Base-by-base conservation (phyloP, 2,797 vertebrate genomes). In the Falco berigora region DNA sequence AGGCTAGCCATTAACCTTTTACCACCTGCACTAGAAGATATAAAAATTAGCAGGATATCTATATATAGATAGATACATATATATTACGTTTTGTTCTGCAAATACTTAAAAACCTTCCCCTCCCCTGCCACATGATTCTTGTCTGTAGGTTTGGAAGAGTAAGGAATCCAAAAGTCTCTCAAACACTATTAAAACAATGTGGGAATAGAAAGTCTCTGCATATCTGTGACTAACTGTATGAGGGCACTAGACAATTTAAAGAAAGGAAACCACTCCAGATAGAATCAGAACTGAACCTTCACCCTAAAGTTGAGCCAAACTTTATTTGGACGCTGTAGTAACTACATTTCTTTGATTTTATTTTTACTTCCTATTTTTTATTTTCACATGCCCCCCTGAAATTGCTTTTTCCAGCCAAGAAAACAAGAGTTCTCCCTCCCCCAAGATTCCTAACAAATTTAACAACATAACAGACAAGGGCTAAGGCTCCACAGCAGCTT, bases 241-340 rank as follows among this genome's bases (percentile, higher is more conserved):
- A 88, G 38, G 13, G 30, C 53, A 79, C 30, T 20, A 50, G 40
- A 85, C 38, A 81, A 87, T 44, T 80, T 73, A 75, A 93, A 95
- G 71, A 90, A 84, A 90, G 47, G 38, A 91, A 91, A 89, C 30
- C 74, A 76, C 42, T 56, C 47, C 53, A 96, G 94, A 85, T 83
- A 93, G 38, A 93, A 92, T 91, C 80, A 88, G 75, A 96, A 86
- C 24, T 93, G 93, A 96, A 96, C 75, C 47, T 66, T 95, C 53
- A 95, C 63, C 80, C 38, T n/a, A 14, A 95, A 79, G 20, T 22
- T 74, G 52, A 67, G 69, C 52, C 74, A 95, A 92, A 66, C 53
- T 89, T 94, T 80, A 83, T 87, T 91, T 76, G 72, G 71, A 68
- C 46, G 52, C 49, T 71, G 71, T 91, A 93, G 76, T 73, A 95